Base-by-base conservation (phyloP, 1,140 invertebrate genomes). In the Pseudomyrmex concolor region DNA sequence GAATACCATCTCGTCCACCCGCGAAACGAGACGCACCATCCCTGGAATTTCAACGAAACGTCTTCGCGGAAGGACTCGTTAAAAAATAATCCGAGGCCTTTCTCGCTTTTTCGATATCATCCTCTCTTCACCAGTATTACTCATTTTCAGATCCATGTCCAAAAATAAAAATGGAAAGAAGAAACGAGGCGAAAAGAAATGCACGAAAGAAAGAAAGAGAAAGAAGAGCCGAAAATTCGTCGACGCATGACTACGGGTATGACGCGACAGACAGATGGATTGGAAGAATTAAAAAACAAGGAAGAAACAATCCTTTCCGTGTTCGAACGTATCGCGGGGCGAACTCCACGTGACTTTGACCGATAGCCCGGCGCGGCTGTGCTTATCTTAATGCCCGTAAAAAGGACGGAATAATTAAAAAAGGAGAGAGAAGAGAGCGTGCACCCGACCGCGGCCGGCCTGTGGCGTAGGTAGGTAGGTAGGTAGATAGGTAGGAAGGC, bases 301-400 rank as follows among this genome's bases (percentile, higher is more conserved):
- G 10, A 51, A 68, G 72, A 64, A 72, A 63, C 76, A 78, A 81
- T 88, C 73, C 77, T 84, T 86, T 81, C 77, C 72, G 54, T 83
- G 72, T 84, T 78, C 67, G 84, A 88, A 86, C 77, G 77, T 80
- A 84, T 85, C 81, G 81, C 72, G 67, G 50, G 57, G 72, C 83
- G 48, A 62, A 62, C 62, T 80, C 83, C 62, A 84, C 71, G 84
- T 91, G 91, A 91, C 91, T 91, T 92, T 91, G 91, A 92, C 90
- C 89, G 91, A 91, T 92, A 89, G 90, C 78, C 0, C 63, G 67
- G 62, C 59, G 51, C 62, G 59, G 48, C 64, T 76, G 34, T 34
- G 78, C 86, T 89, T 92, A 91, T 92, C 90, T 91, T 88, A 90
- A 90, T 89, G 87, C 83, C 89, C 83, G 74, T 83, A 89, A 84